Evolutionary conservation across 2,888 invertebrate species (phyloP).

Genomic region (Epinotia nisella): DNA sequence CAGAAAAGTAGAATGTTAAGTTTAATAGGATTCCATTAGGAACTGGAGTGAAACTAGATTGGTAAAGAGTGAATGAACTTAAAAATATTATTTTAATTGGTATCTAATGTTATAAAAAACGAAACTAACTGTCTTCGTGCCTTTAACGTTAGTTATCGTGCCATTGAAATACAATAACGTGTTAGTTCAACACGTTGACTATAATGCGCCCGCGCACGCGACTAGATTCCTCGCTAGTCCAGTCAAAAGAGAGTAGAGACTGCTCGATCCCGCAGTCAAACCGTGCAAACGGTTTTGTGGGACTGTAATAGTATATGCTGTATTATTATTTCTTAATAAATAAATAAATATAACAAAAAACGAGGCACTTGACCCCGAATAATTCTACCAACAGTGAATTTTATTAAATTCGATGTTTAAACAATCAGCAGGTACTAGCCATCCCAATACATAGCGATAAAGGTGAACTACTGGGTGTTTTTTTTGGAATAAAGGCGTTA

Average conservation of each 20-base stretch:
- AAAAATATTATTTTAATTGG: conserved; percentile 2
- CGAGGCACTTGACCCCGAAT: neutral
- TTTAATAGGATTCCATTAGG: neutral
- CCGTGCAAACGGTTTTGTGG: too few relatives aligned
- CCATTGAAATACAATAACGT: conserved; percentile 31
- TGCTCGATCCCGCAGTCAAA: too few relatives aligned
- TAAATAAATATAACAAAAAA: too few relatives aligned
- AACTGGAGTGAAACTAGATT: neutral
- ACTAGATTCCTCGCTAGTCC: conserved; percentile 3
- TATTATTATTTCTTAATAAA: too few relatives aligned
- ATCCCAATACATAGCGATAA: too few relatives aligned
- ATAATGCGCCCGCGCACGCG: conserved; percentile 27
- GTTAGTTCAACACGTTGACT: conserved; percentile 24
- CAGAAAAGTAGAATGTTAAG: too few relatives aligned
- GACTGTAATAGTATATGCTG: too few relatives aligned
- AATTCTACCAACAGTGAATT: neutral
- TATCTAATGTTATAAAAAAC: neutral
- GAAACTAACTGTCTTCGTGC: conserved; percentile 24
- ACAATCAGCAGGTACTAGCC: neutral
- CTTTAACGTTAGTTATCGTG: conserved; percentile 25
- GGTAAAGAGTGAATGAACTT: neutral
- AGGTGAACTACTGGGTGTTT: too few relatives aligned
- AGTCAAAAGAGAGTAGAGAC: too few relatives aligned
- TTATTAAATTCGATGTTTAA: neutral
- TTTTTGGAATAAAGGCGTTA: too few relatives aligned